A percentile compares a stretch with the other conserved stretches of the same genome.
These are phyloP conservation scores for Sebastes itinus DNA, from an alignment of 2,797 vertebrate genomes.

Conservation along the genomic window DNA sequence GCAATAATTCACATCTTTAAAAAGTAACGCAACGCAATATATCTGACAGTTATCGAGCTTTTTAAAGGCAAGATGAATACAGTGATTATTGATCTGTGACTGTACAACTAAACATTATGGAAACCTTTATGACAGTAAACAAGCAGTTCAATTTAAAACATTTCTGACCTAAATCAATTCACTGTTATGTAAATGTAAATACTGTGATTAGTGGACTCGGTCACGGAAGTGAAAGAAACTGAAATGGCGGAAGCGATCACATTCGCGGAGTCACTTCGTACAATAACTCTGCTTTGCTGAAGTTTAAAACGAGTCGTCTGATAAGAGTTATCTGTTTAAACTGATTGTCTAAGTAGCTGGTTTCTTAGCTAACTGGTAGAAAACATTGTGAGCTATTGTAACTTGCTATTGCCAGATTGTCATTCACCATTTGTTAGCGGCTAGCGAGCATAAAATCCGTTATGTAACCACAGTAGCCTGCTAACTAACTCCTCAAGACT, in stretches of 20 bases:
- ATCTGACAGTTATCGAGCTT: background rate
- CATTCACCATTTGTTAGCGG: background rate
- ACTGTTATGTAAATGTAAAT: background rate
- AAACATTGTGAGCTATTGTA: background rate
- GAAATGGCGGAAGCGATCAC: background rate
- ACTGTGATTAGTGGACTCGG: background rate
- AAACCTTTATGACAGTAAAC: background rate
- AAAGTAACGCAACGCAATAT: background rate
- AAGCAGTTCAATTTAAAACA: background rate
- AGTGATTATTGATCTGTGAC: background rate
- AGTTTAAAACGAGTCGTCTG: background rate
- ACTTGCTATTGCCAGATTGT: background rate
- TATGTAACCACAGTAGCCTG: background rate
- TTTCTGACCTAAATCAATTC: background rate
- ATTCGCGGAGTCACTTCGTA: background rate
- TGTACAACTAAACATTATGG: background rate
- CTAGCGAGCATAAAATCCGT: background rate
- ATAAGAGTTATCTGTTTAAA: background rate
- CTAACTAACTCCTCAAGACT: background rate
- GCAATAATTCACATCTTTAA: slow-evolving; percentile 13
- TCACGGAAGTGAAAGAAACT: background rate
- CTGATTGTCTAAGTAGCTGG: background rate
- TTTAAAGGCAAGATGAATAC: background rate
- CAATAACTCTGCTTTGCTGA: background rate
- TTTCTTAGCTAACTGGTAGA: background rate